Evolutionary conservation across 2,113 vertebrate genomes (phyloP), one percentile per base, ranked within the genome.

Genomic region (Nesoenas mayeri): DNA sequence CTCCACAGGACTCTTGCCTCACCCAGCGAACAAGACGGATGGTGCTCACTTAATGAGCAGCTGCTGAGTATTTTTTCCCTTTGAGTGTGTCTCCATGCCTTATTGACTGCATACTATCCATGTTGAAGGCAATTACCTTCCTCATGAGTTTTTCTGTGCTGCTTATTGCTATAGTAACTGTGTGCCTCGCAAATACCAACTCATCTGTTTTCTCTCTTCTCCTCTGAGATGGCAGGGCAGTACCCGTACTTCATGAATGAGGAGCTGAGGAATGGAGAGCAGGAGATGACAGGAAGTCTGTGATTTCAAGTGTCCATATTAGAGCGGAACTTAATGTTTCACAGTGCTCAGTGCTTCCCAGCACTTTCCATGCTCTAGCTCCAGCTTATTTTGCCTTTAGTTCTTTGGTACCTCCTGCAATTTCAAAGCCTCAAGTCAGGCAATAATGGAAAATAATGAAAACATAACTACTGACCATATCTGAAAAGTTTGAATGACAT

Each of bases 121-220:
- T 2, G 2, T 44, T 67, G 79, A 93, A 91, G 51, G 79, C 82
- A 94, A 88, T 95, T 95, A 94, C 85, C 88, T 95, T 67, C 82
- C 91, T 95, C 64, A 7, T 66, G 90, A 93, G 81, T 85, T 90
- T 85, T 94, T 48, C 75, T 64, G 79, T 80, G 66, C 66, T 74
- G 82, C 88, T 85, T 70, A 96, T 95, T 25, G 22, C 93, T 96
- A 95, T 95, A 96, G 94, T 97, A 95, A 95, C 95, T 93, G 91
- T n/a, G 57, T 71, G 81, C 89, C 93, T 93, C 73, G 44, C 85
- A 91, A 87, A 79, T 60, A 88, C 79, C 28, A 90, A 58, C 87
- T 89, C 79, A 79, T 91, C 82, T 74, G n/a, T 78, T 94, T 85
- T 62, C 42, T 70, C 66, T 57, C 80, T 66, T 77, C 67, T n/a